phyloP scores from a whole-genome alignment of 2,113 vertebrate genomes.

The Myotis lucifugus region DNA sequence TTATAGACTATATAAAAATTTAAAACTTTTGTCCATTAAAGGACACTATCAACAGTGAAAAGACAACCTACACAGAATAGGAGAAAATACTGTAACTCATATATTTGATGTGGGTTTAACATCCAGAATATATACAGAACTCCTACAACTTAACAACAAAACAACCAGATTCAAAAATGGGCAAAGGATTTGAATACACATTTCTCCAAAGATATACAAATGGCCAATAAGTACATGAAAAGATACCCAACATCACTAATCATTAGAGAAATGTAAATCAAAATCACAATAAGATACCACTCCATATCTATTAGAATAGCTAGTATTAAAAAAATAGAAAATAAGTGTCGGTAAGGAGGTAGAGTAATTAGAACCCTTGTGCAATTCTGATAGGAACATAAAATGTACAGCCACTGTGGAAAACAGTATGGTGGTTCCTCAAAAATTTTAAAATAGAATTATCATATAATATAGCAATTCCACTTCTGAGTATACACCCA shows the following conservation, averaged over 20 bases:
- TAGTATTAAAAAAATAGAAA: background rate
- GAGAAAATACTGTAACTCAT: background rate
- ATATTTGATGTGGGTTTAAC: background rate
- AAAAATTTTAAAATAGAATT: background rate
- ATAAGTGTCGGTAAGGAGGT: fast-evolving
- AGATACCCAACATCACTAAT: background rate
- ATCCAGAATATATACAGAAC: background rate
- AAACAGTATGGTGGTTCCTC: background rate
- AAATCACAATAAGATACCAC: background rate
- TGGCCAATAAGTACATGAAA: background rate
- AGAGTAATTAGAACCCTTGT: background rate
- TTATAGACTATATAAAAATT: background rate
- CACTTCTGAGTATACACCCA: background rate
- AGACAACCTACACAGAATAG: background rate
- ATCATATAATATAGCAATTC: background rate
- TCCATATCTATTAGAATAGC: background rate
- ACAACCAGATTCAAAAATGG: background rate
- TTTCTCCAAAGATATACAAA: background rate
- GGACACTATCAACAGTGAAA: background rate
- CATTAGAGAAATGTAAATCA: background rate
- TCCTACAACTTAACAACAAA: background rate
- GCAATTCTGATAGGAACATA: background rate
- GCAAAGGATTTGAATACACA: background rate
- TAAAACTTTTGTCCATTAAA: slow-evolving; percentile 19
- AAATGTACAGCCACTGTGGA: background rate